A percentile compares a stretch with the other conserved stretches of the same genome.
phyloP scores from a whole-genome alignment of 2,797 vertebrate genomes.

The Acanthiza pusilla region DNA sequence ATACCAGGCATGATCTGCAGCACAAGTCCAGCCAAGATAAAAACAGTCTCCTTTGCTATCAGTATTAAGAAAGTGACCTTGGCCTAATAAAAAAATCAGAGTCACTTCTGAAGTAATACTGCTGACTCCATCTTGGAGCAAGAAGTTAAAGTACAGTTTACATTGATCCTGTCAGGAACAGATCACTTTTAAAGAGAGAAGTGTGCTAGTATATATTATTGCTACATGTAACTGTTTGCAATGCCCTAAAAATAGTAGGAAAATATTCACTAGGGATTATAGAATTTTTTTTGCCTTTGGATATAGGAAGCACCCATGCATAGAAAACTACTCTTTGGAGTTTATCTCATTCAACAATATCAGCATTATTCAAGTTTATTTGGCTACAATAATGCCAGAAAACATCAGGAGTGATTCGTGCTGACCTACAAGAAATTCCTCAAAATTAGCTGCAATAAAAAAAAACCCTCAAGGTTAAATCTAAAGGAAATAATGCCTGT shows the following conservation, averaged over 20 bases:
- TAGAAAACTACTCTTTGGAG: neutral
- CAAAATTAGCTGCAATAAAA: neutral
- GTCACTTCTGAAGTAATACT: neutral
- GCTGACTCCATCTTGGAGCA: neutral
- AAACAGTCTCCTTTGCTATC: neutral
- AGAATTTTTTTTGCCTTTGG: neutral
- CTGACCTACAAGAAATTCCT: neutral
- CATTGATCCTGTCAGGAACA: neutral
- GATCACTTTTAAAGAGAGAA: neutral
- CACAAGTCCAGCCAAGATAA: neutral
- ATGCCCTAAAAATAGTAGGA: neutral
- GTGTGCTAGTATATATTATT: neutral
- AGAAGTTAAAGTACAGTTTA: neutral
- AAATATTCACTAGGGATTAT: neutral
- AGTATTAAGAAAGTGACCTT: neutral
- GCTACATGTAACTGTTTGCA: neutral
- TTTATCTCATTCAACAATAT: neutral
- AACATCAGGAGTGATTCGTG: neutral
- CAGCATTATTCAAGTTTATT: neutral
- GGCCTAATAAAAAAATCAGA: neutral
- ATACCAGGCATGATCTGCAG: neutral
- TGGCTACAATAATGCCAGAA: constrained; percentile 5
- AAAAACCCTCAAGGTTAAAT: neutral
- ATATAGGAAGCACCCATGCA: neutral
- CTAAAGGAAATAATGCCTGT: neutral